Evolutionary conservation across 2,113 vertebrate genomes (phyloP), one percentile per base, ranked within the genome.

Genomic region (Macrotus californicus): DNA sequence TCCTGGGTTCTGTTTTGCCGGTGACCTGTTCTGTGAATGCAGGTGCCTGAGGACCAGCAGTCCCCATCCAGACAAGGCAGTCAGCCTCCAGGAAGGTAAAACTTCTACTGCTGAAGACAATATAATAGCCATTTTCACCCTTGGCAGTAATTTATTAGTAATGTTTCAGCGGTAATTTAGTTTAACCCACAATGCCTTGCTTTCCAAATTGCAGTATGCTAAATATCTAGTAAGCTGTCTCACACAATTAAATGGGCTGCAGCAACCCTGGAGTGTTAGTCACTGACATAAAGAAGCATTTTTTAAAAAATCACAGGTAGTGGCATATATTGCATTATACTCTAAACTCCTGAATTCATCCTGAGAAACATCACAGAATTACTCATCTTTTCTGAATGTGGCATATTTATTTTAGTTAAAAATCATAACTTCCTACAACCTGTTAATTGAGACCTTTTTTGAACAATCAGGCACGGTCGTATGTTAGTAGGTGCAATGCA

Each of bases 131-230:
- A 39, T 77, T 81, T 67, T 76, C 67, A 61, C 50, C 48, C 31
- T 34, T 48, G 81, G 46, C 66, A 13, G 0, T 73, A 90, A 90
- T 89, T 87, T 95, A 48, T 92, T 67, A 41, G 43, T 41, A 26
- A 72, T 59, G 26, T 88, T 50, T 95, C 81, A 41, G 85, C 67
- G 39, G 67, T 67, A 34, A 77, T 90, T 91, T 87, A 69, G 70
- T 70, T 69, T 70, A 86, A 82, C 84, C 88, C 72, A 93, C 39
- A 70, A 86, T 88, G 76, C 81, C 64, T 24, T 79, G 41, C 85
- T 85, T 91, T 82, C 84, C 70, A 75, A 81, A 96, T 76, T 80
- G 75, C 50, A 84, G 29, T 48, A 66, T 80, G 87, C 72, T 67
- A 81, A 92, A 31, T 46, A 43, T 43, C 70, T 67, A 50, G 13